phyloP scores from a whole-genome alignment of 2,888 invertebrate species.

The Agriopis aurantiaria region DNA sequence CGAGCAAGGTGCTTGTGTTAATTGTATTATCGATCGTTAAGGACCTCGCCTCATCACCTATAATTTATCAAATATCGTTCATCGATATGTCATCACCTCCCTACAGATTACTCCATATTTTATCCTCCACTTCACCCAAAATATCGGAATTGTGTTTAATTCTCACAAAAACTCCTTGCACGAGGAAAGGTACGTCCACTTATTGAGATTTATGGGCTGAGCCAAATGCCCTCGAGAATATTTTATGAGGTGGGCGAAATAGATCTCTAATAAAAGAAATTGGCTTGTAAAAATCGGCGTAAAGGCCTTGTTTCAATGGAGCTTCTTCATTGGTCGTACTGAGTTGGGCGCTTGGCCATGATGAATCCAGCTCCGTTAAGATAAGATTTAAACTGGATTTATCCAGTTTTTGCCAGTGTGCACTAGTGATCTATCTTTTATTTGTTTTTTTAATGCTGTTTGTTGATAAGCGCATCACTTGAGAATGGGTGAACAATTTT shows the following conservation, averaged over 20 bases:
- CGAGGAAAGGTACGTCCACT: slow-evolving; percentile 45
- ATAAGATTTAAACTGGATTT: not conserved
- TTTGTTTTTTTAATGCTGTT: no score
- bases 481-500: no score
- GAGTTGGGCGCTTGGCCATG: not conserved
- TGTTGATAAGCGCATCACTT: no score
- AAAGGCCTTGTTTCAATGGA: slow-evolving; percentile 16
- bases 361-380: not conserved
- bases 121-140: slow-evolving; percentile 32
- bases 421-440: no score
- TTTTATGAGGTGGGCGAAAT: slow-evolving; percentile 35
- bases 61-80: slow-evolving; percentile 1
- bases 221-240: slow-evolving; percentile 40
- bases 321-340: slow-evolving; percentile 1
- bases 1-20: no score
- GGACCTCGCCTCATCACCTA: no score
- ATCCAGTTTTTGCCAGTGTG: no score
- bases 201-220: slow-evolving; percentile 46
- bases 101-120: slow-evolving; percentile 34
- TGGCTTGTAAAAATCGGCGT: slow-evolving; percentile 26
- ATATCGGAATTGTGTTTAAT: slow-evolving; percentile 60
- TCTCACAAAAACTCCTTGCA: slow-evolving; percentile 48
- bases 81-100: slow-evolving; percentile 20
- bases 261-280: slow-evolving; percentile 33
- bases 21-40: no score